Conservation (phyloP, 1,140 invertebrate genomes). For the Vollenhovia emeryi region DNA sequence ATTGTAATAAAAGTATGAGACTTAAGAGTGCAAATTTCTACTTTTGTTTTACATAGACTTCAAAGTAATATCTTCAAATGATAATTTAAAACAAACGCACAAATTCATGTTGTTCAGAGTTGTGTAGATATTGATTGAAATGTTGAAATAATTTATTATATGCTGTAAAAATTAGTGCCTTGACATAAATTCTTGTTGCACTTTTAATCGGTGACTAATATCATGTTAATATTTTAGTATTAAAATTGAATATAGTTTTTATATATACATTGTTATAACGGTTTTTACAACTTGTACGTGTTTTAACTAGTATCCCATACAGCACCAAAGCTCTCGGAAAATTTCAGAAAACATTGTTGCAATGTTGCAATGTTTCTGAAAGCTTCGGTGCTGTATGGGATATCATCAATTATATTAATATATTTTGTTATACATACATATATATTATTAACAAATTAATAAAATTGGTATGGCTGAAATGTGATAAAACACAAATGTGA, state of each 20-base stretch:
- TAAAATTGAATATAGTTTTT: neutral
- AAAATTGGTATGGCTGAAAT: no score
- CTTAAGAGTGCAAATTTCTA: neutral
- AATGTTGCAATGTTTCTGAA: no score
- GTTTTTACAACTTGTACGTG: neutral
- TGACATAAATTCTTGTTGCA: neutral
- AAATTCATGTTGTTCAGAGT: neutral
- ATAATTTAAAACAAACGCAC: neutral
- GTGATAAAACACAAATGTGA: no score
- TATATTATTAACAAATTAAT: neutral
- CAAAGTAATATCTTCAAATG: neutral
- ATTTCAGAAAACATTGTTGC: no score
- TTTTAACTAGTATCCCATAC: neutral
- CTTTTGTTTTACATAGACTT: neutral
- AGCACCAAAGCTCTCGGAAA: no score
- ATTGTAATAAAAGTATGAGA: constrained; percentile 62
- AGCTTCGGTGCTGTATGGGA: no score
- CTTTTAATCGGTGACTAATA: neutral
- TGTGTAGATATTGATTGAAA: neutral
- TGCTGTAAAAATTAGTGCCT: neutral
- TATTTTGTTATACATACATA: neutral
- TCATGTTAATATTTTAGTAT: neutral
- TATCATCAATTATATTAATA: neutral
- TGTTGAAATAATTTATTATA: neutral
- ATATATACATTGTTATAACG: constrained; percentile 1